Evolutionary conservation across 2,113 vertebrate genomes (phyloP), one percentile per base, ranked within the genome.

Genomic region (Erinaceus europaeus): DNA sequence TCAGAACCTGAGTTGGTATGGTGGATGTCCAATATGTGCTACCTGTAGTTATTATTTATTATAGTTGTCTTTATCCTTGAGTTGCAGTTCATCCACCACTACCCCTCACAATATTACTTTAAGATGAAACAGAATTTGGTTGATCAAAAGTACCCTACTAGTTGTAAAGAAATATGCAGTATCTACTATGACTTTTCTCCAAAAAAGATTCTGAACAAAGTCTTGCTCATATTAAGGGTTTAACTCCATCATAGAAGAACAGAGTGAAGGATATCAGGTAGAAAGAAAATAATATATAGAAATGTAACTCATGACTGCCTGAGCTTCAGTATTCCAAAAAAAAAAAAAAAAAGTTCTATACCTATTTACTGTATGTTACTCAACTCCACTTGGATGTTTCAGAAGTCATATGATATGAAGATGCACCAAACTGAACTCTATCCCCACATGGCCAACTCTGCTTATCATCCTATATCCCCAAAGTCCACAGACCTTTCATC

Each of bases 101-200:
- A 86, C 4, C 52, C n/a, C 42, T 82, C 53, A 73, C 52, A 72
- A 76, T 4, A 48, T 15, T 40, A 20, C 42, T 59, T 4, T 52
- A 72, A 71, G 34, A 79, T n/a, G 83, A 83, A 74, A 88, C 8
- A 32, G 38, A 7, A 84, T 92, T 83, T 65, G 34, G 48, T 46
- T 64, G 75, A 27, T 69, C 29, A 85, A 90, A 75, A 85, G 15
- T 29, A 18, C 8, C 42, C 20, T 59, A 15, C 40, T 69, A 25
- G 59, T 73, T 69, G 68, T 44, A 72, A 86, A n/a, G n/a, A 93
- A 76, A 3, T 32, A 83, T 9, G 25, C 46, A 84, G 29, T 48
- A 88, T 23, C 68, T 55, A 6, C 48, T 71, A 46, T 27, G 53
- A 64, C 23, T 81, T 86, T 5, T 62, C 53, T 73, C 34, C 32